Conservation (phyloP, 2,113 vertebrate genomes). For the Vidua chalybeata region DNA sequence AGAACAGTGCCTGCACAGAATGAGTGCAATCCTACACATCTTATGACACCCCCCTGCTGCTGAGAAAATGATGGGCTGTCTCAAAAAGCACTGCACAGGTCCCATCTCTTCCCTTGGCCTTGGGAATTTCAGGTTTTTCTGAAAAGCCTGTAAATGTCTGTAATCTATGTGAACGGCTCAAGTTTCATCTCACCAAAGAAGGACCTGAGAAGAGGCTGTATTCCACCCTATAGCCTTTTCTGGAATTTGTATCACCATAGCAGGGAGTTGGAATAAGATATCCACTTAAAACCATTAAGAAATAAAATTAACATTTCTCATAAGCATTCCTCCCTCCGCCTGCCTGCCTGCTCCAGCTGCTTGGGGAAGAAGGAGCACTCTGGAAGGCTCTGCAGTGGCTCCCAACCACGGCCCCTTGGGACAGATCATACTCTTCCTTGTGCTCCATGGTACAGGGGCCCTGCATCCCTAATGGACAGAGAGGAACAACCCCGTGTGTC, state of each 20-base stretch:
- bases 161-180: neutral
- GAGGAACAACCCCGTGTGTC: neutral
- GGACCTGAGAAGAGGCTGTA: neutral
- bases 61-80: neutral
- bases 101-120: neutral
- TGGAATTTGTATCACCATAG: neutral
- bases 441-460: neutral
- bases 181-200: slow-evolving; percentile 14
- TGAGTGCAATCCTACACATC: neutral
- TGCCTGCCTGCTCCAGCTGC: neutral
- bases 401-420: neutral
- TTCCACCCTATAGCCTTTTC: neutral
- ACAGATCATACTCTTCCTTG: accelerated
- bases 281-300: neutral
- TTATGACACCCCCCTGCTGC: neutral
- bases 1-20: neutral
- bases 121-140: accelerated
- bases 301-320: neutral
- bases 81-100: neutral
- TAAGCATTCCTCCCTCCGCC: neutral
- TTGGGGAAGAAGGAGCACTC: accelerated
- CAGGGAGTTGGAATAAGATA: slow-evolving; percentile 46
- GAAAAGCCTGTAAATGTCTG: neutral
- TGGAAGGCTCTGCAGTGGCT: neutral
- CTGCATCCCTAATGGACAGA: accelerated